phyloP scores from a whole-genome alignment of 2,797 vertebrate genomes.

The Scolopax rusticola region DNA sequence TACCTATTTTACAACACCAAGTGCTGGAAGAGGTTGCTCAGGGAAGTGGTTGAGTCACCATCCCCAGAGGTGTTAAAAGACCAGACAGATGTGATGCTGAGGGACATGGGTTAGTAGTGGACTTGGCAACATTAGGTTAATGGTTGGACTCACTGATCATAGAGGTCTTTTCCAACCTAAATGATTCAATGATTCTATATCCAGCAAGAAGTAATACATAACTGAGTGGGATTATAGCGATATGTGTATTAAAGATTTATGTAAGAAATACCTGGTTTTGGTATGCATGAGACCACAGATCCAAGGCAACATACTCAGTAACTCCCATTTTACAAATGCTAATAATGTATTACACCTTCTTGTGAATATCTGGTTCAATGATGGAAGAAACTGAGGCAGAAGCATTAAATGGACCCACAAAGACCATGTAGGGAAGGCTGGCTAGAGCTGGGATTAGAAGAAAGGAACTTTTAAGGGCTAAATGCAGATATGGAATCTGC shows the following conservation, averaged over 20 bases:
- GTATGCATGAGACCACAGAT: neutral
- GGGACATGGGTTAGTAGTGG: neutral
- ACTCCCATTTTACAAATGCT: neutral
- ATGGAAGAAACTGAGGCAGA: neutral
- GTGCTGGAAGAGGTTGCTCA: neutral
- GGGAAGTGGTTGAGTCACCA: neutral
- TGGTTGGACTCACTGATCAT: neutral
- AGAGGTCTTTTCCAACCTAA: neutral
- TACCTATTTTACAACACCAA: neutral
- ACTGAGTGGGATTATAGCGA: neutral
- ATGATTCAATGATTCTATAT: neutral
- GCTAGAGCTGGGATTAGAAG: neutral
- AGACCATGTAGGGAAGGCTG: neutral
- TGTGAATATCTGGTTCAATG: neutral
- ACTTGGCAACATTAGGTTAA: too few species aligned
- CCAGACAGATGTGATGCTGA: rapidly evolving
- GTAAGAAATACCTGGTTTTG: neutral
- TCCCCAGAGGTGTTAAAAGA: neutral
- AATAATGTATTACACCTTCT: neutral
- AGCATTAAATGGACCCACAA: neutral
- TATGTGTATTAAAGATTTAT: neutral
- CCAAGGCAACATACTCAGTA: neutral
- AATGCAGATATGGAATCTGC: neutral
- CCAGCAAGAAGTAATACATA: neutral
- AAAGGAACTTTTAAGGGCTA: neutral